A percentile compares a stretch with the other conserved stretches of the same genome.
Evolutionary conservation across 2,888 invertebrate species (phyloP).

Genomic region (Acronicta psi): DNA sequence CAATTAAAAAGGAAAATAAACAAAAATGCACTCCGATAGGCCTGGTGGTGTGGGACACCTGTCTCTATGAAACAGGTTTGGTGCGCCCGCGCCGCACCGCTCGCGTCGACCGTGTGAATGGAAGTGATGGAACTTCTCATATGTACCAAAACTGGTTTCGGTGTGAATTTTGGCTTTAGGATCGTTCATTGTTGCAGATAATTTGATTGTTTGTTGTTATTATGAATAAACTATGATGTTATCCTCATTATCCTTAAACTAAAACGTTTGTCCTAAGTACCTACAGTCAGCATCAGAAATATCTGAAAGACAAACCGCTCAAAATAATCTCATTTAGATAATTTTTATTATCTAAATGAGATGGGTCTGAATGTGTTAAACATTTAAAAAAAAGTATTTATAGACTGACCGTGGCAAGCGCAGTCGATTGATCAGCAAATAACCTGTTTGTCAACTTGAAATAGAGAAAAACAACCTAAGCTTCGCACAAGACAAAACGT

Average conservation of each 20-base stretch:
- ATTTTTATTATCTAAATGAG: too few relatives aligned
- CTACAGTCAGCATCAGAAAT: too few relatives aligned
- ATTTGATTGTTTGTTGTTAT: conserved; percentile 5
- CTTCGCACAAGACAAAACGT: conserved; percentile 6
- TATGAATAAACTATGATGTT: too few relatives aligned
- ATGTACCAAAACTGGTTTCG: conserved; percentile 75
- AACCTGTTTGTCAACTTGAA: background rate
- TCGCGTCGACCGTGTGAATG: conserved; percentile 78
- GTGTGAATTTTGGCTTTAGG: conserved; percentile 61
- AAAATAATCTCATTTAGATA: too few relatives aligned
- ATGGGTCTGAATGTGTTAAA: too few relatives aligned
- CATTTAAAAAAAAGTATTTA: too few relatives aligned
- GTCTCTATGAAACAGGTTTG: conserved; percentile 82
- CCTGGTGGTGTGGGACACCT: conserved; percentile 72
- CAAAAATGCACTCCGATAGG: conserved; percentile 61
- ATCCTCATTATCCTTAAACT: too few relatives aligned
- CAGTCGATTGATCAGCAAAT: too few relatives aligned
- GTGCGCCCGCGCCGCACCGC: conserved; percentile 48
- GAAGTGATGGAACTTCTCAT: conserved; percentile 78
- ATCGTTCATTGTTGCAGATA: conserved; percentile 47
- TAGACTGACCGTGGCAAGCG: too few relatives aligned
- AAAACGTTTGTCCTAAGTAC: too few relatives aligned
- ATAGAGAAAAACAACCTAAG: background rate
- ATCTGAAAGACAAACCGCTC: too few relatives aligned
- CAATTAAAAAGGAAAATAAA: conserved; percentile 66